Conservation (phyloP, 2,888 invertebrate species). For the Epinotia demarniana region DNA sequence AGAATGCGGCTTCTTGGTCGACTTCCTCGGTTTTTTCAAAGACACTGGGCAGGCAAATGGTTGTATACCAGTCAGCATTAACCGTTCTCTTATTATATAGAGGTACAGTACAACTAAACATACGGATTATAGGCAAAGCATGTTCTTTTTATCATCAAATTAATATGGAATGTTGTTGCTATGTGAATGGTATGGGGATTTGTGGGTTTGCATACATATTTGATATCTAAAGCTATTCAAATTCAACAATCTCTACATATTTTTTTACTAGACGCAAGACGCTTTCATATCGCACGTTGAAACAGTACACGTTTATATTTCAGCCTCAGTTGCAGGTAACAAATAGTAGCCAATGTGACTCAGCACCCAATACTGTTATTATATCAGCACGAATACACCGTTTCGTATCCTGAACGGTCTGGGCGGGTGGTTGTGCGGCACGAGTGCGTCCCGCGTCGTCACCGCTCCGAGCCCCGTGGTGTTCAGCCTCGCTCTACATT, state of each 20-base stretch:
- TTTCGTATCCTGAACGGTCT: slow-evolving; percentile 40
- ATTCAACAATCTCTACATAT: neutral
- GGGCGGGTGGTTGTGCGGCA: slow-evolving; percentile 46
- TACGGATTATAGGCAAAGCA: too few species aligned
- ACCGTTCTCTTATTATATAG: neutral
- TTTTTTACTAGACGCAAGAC: neutral
- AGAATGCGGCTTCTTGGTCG: too few species aligned
- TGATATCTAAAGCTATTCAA: neutral
- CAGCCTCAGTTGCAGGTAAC: too few species aligned
- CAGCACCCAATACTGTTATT: neutral
- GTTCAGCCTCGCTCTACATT: slow-evolving; percentile 47
- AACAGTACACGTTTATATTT: neutral
- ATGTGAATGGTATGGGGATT: too few species aligned
- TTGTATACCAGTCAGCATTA: too few species aligned
- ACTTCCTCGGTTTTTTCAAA: too few species aligned
- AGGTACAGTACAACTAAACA: neutral
- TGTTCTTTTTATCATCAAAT: too few species aligned
- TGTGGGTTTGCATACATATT: too few species aligned
- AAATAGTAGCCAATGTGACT: neutral
- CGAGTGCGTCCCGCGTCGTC: slow-evolving; percentile 18
- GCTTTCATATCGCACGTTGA: neutral
- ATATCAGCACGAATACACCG: neutral
- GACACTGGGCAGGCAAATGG: too few species aligned
- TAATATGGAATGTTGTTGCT: too few species aligned
- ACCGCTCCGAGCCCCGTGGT: slow-evolving; percentile 35